phyloP scores from a whole-genome alignment of 2,113 vertebrate species.

The Malurus elegans region DNA sequence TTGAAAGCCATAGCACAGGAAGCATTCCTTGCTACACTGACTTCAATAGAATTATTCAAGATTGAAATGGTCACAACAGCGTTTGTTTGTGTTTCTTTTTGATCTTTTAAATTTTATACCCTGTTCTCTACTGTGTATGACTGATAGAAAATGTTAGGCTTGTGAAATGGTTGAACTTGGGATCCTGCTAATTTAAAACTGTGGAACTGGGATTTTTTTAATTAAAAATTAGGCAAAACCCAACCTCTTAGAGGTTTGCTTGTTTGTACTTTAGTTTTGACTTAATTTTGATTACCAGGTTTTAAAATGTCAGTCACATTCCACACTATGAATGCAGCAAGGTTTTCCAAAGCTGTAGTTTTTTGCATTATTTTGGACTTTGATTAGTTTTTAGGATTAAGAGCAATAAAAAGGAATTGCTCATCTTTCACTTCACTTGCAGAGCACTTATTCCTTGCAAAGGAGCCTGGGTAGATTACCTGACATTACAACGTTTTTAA shows the following conservation, averaged over 20 bases:
- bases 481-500: background rate
- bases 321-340: background rate
- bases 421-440: background rate
- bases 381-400: background rate
- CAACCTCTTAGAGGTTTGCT: background rate
- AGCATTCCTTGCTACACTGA: background rate
- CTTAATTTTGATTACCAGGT: background rate
- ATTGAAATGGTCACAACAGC: background rate
- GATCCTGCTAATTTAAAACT: background rate
- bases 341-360: background rate
- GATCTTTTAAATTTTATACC: background rate
- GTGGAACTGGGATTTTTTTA: background rate
- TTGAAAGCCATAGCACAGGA: background rate
- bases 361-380: background rate
- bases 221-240: background rate
- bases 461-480: background rate
- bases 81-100: background rate
- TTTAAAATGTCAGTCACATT: background rate
- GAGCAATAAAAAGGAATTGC: background rate
- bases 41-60: background rate
- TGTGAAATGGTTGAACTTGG: background rate
- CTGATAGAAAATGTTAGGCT: background rate
- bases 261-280: background rate
- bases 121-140: background rate
- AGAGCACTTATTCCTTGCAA: background rate